These are phyloP conservation scores for Drosophila nebulosa DNA, from an alignment of 1,140 invertebrate genomes.

Conservation along the genomic window DNA sequence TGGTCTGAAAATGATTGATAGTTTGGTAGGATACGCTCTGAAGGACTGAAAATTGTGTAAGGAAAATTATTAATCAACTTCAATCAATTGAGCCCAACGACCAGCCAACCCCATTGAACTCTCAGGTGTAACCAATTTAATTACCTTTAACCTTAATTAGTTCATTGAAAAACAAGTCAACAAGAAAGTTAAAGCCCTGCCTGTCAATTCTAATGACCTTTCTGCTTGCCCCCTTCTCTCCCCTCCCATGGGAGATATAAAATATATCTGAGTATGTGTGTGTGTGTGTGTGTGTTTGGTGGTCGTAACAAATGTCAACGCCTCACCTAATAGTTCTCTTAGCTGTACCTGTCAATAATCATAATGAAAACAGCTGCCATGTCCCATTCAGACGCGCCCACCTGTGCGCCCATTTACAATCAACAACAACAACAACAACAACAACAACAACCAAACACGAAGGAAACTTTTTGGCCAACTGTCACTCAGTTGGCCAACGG, in stretches of 20 bases:
- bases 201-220: constrained; percentile 66
- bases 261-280: not conserved
- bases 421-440: not conserved
- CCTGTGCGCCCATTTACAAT: not conserved
- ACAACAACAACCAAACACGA: too few relatives aligned
- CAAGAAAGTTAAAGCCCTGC: constrained; percentile 22
- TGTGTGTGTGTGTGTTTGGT: not conserved
- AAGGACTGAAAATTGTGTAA: not conserved
- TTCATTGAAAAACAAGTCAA: constrained; percentile 56
- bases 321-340: constrained; percentile 70
- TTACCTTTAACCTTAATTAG: constrained; percentile 46
- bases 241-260: constrained; percentile 35
- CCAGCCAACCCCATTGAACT: not conserved
- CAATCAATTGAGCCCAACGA: too few relatives aligned
- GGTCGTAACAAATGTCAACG: constrained; percentile 62
- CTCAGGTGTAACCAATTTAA: constrained; percentile 25
- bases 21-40: not conserved
- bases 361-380: constrained; percentile 72
- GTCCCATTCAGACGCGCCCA: constrained; percentile 14
- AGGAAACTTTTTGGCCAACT: constrained; percentile 57
- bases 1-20: not conserved
- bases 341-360: constrained; percentile 67
- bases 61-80: not conserved
- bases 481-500: constrained; percentile 58
- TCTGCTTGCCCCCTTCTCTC: constrained; percentile 48